Evolutionary conservation across 2,888 invertebrate genomes (phyloP).

Genomic region (Octodonta nipae): DNA sequence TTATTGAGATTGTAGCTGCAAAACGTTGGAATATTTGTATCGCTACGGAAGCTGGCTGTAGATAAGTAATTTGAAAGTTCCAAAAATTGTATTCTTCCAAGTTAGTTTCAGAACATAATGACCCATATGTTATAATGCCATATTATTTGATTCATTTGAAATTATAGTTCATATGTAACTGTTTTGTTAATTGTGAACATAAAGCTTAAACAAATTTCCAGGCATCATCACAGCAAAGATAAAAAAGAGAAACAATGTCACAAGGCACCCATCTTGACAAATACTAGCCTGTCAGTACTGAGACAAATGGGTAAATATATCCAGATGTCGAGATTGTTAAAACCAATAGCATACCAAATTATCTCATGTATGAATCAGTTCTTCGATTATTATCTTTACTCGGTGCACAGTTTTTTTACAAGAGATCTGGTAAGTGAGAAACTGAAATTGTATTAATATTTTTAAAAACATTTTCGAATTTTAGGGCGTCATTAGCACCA

Average conservation of each 20-base stretch:
- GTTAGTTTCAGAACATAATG: no score
- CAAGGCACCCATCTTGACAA: constrained; percentile 61
- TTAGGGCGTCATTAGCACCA: constrained; percentile 39
- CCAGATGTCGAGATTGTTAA: constrained; percentile 79
- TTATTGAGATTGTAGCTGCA: no score
- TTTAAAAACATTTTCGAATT: constrained; percentile 12
- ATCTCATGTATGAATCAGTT: constrained; percentile 83
- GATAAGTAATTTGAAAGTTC: no score
- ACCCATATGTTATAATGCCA: not conserved
- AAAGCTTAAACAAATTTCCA: no score
- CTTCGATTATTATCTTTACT: constrained; percentile 84
- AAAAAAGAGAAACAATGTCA: constrained; percentile 27
- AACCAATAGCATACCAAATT: constrained; percentile 82
- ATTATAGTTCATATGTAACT: no score
- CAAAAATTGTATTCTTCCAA: no score
- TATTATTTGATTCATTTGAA: constrained; percentile 4
- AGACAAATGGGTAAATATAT: constrained; percentile 83
- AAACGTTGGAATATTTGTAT: no score
- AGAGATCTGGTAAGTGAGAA: constrained; percentile 54
- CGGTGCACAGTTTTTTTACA: constrained; percentile 77
- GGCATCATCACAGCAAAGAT: constrained; percentile 10
- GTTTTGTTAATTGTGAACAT: no score
- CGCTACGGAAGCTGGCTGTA: no score
- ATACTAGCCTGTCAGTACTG: constrained; percentile 79
- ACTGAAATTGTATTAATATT: constrained; percentile 20